Base-by-base conservation (phyloP, 2,888 invertebrate genomes). In the Hirtodrosophila cameraria region DNA sequence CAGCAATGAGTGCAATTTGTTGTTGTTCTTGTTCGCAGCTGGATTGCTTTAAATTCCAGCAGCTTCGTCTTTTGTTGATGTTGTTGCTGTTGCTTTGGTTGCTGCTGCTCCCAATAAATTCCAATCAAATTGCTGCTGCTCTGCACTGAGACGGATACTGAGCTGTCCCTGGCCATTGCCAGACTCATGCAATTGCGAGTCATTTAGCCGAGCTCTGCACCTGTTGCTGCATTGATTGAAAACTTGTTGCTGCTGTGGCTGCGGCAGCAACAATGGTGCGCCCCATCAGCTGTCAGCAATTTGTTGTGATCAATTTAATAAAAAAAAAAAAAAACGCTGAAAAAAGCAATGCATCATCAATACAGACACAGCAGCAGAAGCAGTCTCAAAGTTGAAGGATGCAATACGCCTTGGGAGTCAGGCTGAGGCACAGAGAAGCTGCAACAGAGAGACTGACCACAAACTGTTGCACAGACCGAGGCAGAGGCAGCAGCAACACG, bases 251-350 rank as follows among this genome's bases (percentile, higher is more conserved):
- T 48, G 30, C 53, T 13, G 28, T 50, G 18, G 16, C 53, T 49
- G n/a, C 41, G 25, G 55, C 74, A 62, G 13, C 54, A 49, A 41
- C 35, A 13, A 46, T 50, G 85, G 61, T 64, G 85, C 82, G 71
- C 67, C 78, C 58, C 75, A 81, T 88, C 78, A 88, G 81, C 86
- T 88, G 88, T 88, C 88, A 87, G 88, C 88, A 88, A 88, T 88
- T 88, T 87, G 88, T 87, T 88, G 81, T 76, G 87, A 87, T 87
- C 86, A 88, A 88, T 88, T 88, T 88, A 88, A 88, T 86, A 86
- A 83, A 84, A 61, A 60, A 41, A 50, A 42, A 12, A 31, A 20
- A 20, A 20, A 20, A 20, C 5, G 42, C 30, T 33, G 43, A 33
- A 23, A 55, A 58, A 48, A 43, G 31, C 75, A 52, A 59, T 53